These are phyloP conservation scores for Schrankia costaestrigalis DNA, from an alignment of 2,888 invertebrate genomes.

Conservation along the genomic window DNA sequence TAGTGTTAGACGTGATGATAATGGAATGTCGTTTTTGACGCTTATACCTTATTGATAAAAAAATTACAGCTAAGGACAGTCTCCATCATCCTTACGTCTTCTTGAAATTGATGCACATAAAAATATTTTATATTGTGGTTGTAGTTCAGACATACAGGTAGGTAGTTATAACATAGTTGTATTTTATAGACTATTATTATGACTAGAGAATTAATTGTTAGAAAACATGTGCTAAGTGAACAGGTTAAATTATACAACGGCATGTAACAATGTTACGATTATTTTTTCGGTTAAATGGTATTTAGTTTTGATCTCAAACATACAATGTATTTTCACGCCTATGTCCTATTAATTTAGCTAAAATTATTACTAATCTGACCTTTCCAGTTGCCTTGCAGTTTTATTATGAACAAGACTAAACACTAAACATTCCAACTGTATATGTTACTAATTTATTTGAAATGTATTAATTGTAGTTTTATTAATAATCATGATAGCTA, in stretches of 20 bases:
- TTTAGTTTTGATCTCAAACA: constrained; percentile 31
- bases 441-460: constrained; percentile 32
- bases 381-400: constrained; percentile 2
- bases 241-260: constrained; percentile 7
- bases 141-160: constrained; percentile 48
- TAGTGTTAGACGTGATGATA: constrained; percentile 14
- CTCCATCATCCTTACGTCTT: constrained; percentile 10
- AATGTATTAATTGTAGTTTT: constrained; percentile 16
- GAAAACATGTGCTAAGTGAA: constrained; percentile 17
- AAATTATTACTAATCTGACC: background rate
- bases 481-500: too few relatives aligned
- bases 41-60: too few relatives aligned
- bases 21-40: too few relatives aligned
- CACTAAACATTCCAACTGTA: too few relatives aligned
- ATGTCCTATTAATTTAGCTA: background rate
- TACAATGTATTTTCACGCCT: background rate
- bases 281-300: constrained; percentile 18
- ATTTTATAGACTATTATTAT: constrained; percentile 24
- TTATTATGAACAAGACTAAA: constrained; percentile 7
- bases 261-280: constrained; percentile 6
- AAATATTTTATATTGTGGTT: constrained; percentile 45
- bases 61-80: constrained; percentile 10
- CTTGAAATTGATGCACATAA: constrained; percentile 41
- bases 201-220: constrained; percentile 17
- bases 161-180: constrained; percentile 39